These are phyloP conservation scores for Andrena chrysosceles DNA, from an alignment of 2,888 invertebrate genomes.

Conservation along the genomic window DNA sequence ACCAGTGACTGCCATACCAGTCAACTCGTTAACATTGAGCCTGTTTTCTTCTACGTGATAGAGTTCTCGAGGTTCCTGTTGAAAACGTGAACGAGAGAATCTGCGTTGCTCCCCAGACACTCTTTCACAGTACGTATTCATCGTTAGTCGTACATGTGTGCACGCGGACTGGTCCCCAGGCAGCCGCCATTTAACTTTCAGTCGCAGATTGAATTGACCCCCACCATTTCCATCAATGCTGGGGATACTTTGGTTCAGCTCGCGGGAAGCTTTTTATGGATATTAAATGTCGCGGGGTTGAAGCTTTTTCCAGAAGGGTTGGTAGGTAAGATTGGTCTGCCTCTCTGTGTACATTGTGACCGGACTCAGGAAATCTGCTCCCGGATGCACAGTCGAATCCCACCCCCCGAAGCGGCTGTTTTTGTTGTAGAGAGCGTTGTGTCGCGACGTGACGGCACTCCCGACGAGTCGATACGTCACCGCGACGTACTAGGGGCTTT, in stretches of 20 bases:
- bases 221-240: background rate
- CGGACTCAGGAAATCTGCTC: background rate
- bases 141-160: background rate
- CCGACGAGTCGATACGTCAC: constrained; percentile 68
- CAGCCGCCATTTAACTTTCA: background rate
- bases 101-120: no score
- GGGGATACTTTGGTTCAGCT: constrained; percentile 11
- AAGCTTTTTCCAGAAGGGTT: background rate
- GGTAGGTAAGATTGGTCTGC: background rate
- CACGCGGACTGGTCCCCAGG: background rate
- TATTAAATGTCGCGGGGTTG: constrained; percentile 26
- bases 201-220: constrained; percentile 23
- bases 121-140: no score
- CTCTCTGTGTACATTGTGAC: background rate
- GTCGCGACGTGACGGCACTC: constrained; percentile 52
- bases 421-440: constrained; percentile 25
- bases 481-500: constrained; percentile 55
- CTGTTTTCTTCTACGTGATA: no score
- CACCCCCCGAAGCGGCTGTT: constrained; percentile 8
- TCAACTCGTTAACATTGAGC: no score
- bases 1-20: no score
- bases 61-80: no score
- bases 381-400: constrained; percentile 5
- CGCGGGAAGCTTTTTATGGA: constrained; percentile 27
- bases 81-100: no score